Conservation (phyloP, 2,888 invertebrate genomes). For the Empis livida region DNA sequence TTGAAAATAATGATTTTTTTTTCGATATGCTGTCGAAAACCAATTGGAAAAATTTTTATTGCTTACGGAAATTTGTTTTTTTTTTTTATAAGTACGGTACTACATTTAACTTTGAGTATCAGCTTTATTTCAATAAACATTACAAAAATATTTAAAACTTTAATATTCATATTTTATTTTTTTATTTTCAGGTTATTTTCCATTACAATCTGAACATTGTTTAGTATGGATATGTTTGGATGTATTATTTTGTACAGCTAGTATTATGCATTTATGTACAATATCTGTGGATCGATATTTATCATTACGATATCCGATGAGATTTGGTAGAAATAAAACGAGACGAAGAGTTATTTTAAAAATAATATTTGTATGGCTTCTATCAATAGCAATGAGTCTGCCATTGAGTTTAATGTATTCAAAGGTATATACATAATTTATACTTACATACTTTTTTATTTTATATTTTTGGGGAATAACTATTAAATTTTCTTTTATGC, state of each 20-base stretch:
- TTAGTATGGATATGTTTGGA: slow-evolving; percentile 91
- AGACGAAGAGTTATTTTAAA: slow-evolving; percentile 73
- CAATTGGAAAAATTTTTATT: not conserved
- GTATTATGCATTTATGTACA: slow-evolving; percentile 93
- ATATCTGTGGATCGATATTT: slow-evolving; percentile 92
- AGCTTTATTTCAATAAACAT: too few relatives aligned
- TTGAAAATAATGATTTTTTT: too few relatives aligned
- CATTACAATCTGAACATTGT: slow-evolving; percentile 71
- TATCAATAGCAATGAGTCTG: slow-evolving; percentile 83
- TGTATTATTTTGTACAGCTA: slow-evolving; percentile 91
- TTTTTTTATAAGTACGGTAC: not conserved
- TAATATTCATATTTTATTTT: not conserved
- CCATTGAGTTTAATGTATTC: slow-evolving; percentile 83
- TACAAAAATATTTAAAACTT: too few relatives aligned
- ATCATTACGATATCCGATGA: slow-evolving; percentile 84
- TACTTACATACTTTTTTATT: too few relatives aligned
- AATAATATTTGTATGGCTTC: slow-evolving; percentile 86
- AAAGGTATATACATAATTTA: slow-evolving; percentile 44
- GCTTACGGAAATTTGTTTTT: too few relatives aligned
- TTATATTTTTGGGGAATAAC: too few relatives aligned
- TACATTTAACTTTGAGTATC: too few relatives aligned
- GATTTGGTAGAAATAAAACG: slow-evolving; percentile 81
- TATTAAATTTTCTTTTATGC: too few relatives aligned
- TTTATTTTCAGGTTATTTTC: slow-evolving; percentile 60
- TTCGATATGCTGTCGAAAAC: too few relatives aligned